Base-by-base conservation (phyloP, 2,888 invertebrate genomes). In the Oxytorus armatus region DNA sequence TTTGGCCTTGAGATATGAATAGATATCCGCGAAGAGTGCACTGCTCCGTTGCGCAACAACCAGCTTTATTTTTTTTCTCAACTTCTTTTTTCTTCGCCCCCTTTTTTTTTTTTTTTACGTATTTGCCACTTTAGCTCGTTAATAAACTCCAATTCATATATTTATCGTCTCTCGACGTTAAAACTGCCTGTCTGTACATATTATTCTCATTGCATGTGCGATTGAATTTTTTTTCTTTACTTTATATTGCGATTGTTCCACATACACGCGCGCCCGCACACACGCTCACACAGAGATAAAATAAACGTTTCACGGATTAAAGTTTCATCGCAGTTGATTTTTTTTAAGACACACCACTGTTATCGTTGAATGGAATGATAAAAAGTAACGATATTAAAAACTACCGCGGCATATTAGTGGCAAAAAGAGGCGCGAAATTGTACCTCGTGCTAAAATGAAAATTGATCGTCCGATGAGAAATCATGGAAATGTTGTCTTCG, bases 1-100 rank as follows among this genome's bases (percentile, higher is more conserved):
- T 87, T 86, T 88, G 88, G 88, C 90, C 90, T 90, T 91, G 88
- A 84, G 85, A 86, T 87, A 88, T 87, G 90, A 89, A 91, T 89
- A 90, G 89, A 88, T 86, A 84, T 83, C 79, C 85, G 82, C 84
- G 83, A 86, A 84, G 90, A 91, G 90, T 90, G 90, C 90, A 90
- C 87, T 89, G 89, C 89, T 88, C 89, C 86, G 86, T 90, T 90
- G 86, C 90, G 90, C 87, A 90, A 91, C 84, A 77, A 44, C 59
- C 57, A 72, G 66, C 23, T 51, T 53, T 21, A 49, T 49, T 3
- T 8, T 14, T 14, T 23, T 61, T 61, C 25, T 61, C 21, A 7
- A n/a, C n/a, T 29, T 11, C 21, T 36, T 47, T 57, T 51, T 65
- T 74, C 55, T 10, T 36, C n/a, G 49, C 36, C n/a, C 3, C 21